Evolutionary conservation across 2,888 invertebrate genomes (phyloP), one percentile per base, ranked within the genome.

Genomic region (Heteromurus nitidus): DNA sequence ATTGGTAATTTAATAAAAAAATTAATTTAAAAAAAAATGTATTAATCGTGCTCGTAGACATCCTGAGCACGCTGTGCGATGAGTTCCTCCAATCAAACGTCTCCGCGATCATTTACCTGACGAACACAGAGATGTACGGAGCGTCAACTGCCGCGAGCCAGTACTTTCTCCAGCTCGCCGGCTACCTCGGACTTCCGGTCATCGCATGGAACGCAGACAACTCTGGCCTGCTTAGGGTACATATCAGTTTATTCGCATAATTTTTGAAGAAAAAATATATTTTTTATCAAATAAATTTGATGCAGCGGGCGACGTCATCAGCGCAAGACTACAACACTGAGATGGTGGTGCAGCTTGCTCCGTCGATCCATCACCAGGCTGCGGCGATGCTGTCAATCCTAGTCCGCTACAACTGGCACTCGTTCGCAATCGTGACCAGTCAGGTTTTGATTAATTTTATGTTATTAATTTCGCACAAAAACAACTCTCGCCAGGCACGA

Each of bases 141-240:
- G 92, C 96, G 85, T 96, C 96, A 90, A 96, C 96, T 82, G 96
- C 96, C 87, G 96, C 96, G 85, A 96, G 96, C 80, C 96, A 97
- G 90, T 97, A 97, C 91, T 96, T 97, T 90, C 92, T 97, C 86
- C 96, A 97, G 91, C 91, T 97, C 88, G 96, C 96, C 87, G 96
- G 96, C 80, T 97, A 97, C 90, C 92, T 97, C 88, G 97, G 97
- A 86, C 96, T 98, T 89, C 98, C 98, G 87, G 96, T 98, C 70
- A 96, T 98, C 87, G 96, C 96, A 9, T 98, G 98, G 98, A 98
- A 98, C 90, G 97, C 97, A 9, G 98, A 98, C 90, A 98, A 98
- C 90, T 96, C 97, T 50, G 98, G 97, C 47, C 92, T 97, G 80
- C 93, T 92, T 87, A 89, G 91, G 88, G 89, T 89, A 84, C 87